Evolutionary conservation across 1,140 invertebrate genomes (phyloP).

Genomic region (Drosophila navojoa): DNA sequence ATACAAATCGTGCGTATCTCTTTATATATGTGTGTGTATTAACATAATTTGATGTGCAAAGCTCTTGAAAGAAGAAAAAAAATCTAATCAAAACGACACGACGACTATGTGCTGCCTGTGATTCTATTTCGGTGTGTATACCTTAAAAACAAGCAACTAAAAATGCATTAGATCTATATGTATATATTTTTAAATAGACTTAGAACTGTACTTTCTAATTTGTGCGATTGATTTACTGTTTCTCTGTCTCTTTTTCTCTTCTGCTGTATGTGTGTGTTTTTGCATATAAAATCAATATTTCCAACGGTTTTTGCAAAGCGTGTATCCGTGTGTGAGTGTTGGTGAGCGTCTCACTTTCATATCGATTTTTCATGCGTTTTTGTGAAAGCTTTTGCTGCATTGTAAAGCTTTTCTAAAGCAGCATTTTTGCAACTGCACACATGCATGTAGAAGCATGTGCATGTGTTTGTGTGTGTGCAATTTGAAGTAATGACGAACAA

Average conservation of each 20-base stretch:
- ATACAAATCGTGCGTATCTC: constrained; percentile 49
- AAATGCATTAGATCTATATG: constrained; percentile 49
- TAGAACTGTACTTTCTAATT: constrained; percentile 77
- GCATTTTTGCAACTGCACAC: constrained; percentile 11
- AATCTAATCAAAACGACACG: constrained; percentile 64
- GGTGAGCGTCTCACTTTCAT: constrained; percentile 55
- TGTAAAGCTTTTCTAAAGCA: constrained; percentile 34
- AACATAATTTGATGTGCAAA: constrained; percentile 59
- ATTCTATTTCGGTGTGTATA: constrained; percentile 82
- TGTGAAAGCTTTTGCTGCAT: constrained; percentile 68
- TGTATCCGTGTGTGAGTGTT: constrained; percentile 10
- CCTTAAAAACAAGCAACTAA: constrained; percentile 40
- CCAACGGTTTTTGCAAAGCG: constrained; percentile 36
- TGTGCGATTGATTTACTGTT: constrained; percentile 39
- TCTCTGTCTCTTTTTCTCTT: constrained; percentile 28
- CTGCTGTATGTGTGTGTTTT: constrained; percentile 47
- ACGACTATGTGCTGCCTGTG: constrained; percentile 79
- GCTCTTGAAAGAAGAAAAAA: constrained; percentile 57
- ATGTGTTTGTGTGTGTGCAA: constrained; percentile 20
- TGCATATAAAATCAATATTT: constrained; percentile 73
- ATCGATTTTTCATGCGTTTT: constrained; percentile 70
- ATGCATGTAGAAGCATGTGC: not conserved
- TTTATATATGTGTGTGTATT: constrained; percentile 50
- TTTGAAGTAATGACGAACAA: constrained; percentile 62
- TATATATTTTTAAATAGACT: constrained; percentile 43